Conservation (phyloP, 2,888 invertebrate genomes). For the Odontocerum albicorne region DNA sequence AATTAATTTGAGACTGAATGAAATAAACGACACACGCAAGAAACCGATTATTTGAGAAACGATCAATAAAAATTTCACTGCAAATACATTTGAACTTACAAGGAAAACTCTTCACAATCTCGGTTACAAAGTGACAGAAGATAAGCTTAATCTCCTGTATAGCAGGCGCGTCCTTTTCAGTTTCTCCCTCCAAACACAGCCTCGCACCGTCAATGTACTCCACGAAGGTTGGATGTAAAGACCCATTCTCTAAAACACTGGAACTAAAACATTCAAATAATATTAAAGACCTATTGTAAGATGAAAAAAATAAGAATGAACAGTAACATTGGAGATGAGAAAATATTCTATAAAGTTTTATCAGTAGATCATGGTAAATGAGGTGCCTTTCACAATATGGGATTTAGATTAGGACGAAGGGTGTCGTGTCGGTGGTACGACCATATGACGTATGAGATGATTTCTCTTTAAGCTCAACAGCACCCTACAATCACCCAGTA, state of each 20-base stretch:
- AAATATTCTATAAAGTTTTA: not conserved
- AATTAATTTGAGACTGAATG: no score
- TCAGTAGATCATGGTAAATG: no score
- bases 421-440: no score
- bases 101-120: slow-evolving; percentile 92
- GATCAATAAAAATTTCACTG: no score
- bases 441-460: no score
- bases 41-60: no score
- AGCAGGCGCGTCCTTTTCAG: slow-evolving; percentile 87
- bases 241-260: slow-evolving; percentile 82
- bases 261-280: slow-evolving; percentile 64
- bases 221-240: slow-evolving; percentile 82
- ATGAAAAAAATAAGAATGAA: not conserved
- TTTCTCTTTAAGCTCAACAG: no score
- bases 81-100: slow-evolving; percentile 69
- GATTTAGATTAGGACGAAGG: no score
- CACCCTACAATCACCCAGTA: no score
- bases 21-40: no score
- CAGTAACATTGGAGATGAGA: not conserved
- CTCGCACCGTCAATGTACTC: slow-evolving; percentile 96
- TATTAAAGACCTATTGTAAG: not conserved
- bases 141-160: slow-evolving; percentile 89
- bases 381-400: no score
- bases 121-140: slow-evolving; percentile 91
- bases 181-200: slow-evolving; percentile 87